Conservation (phyloP, 1,140 invertebrate genomes). For the Drosophila simulans region DNA sequence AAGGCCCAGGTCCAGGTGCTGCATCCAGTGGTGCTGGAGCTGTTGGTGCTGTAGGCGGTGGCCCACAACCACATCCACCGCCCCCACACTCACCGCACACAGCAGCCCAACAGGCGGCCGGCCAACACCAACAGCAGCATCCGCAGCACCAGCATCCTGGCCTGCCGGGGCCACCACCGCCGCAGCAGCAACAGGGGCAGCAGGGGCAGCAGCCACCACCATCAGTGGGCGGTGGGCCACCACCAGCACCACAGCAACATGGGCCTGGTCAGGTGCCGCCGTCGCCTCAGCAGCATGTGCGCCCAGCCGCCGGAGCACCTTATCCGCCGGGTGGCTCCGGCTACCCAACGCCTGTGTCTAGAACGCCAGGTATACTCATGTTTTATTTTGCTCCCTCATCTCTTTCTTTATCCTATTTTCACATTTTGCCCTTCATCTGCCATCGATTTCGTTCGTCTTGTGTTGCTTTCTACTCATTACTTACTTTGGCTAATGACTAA, state of each 20-base stretch:
- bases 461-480: slow-evolving; percentile 7
- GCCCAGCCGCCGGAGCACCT: slow-evolving; percentile 78
- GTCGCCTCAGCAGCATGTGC: slow-evolving; percentile 74
- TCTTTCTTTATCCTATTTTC: slow-evolving; percentile 37
- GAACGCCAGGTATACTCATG: slow-evolving; percentile 84
- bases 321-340: slow-evolving; percentile 84
- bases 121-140: slow-evolving; percentile 32
- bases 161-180: slow-evolving; percentile 24
- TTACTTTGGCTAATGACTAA: neutral
- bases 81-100: slow-evolving; percentile 72
- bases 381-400: slow-evolving; percentile 58
- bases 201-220: slow-evolving; percentile 40
- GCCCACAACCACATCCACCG: slow-evolving; percentile 48
- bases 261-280: slow-evolving; percentile 53
- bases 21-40: slow-evolving; percentile 44
- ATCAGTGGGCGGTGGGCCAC: slow-evolving; percentile 17
- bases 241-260: slow-evolving; percentile 51
- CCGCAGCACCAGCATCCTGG: slow-evolving; percentile 53
- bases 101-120: slow-evolving; percentile 48
- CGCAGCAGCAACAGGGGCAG: slow-evolving; percentile 28
- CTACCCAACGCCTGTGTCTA: slow-evolving; percentile 84
- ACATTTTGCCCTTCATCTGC: slow-evolving; percentile 12
- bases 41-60: slow-evolving; percentile 50
- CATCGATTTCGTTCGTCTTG: slow-evolving; percentile 21
- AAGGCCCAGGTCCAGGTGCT: slow-evolving; percentile 28